Evolutionary conservation across 2,888 invertebrate genomes (phyloP), one percentile per base, ranked within the genome.

Genomic region (Chorisops tibialis): DNA sequence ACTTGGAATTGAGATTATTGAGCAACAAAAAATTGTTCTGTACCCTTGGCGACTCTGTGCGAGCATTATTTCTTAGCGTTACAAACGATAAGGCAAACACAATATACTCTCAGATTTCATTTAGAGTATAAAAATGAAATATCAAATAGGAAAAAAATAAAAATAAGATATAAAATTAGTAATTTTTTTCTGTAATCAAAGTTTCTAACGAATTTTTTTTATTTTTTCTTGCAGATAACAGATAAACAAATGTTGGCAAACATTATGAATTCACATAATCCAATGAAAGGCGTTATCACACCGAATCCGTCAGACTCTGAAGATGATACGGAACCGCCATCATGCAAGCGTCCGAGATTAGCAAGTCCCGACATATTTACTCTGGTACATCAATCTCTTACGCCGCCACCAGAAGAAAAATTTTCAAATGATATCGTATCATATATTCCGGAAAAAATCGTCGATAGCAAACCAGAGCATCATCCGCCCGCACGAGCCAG

Each of bases 231-330:
- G n/a, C 48, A 59, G 59, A 59, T 59, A 21, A 30, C n/a, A 12
- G 43, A 56, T n/a, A 48, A 59, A 24, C 47, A 48, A 11, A 37
- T 48, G 3, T 19, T 59, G 14, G 6, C 47, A 21, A 43, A 59
- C 18, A 37, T 59, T 9, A 35, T 37, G 7, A 47, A 22, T 19
- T 45, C 43, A 30, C 47, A 48, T 14, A 59, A 43, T 12, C 48
- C 47, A 56, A 74, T 77, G 58, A 72, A 76, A 51, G 80, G 80
- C 59, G 77, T 81, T 68, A 83, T 89, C 61, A 93, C 93, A 3
- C 93, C 93, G 0, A 91, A 92, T 75, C 89, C 91, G 18, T 92
- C 92, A 0, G 93, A 93, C 75, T 89, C 90, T 0, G 93, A 93
- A 79, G 82, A 87, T 68, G 86, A 91, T 1, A 83, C 84, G 68